Evolutionary conservation across 2,113 vertebrate species (phyloP), one percentile per base, ranked within the genome.

Genomic region (Asarcornis scutulata): DNA sequence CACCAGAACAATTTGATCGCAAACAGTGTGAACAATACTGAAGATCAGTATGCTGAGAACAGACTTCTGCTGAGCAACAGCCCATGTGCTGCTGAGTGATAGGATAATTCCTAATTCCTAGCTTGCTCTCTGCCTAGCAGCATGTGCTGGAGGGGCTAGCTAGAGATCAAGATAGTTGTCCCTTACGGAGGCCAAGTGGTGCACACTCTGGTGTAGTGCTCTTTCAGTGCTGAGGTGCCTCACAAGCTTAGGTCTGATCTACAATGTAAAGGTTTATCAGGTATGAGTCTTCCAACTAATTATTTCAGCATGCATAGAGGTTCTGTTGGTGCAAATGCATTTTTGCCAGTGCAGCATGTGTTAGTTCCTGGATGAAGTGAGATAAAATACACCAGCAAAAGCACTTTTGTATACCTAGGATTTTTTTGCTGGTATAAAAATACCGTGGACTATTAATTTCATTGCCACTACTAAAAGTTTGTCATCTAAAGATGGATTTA

Each of bases 21-120:
- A 78, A 31, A 50, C 44, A 11, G 42, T 18, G 36, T 72, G 79
- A 93, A n/a, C 72, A 42, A 34, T 23, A 36, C 68, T 62, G 89
- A 72, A 60, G 48, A 87, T 72, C 52, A 25, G 17, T 58, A 75
- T 71, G 46, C 72, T 84, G 42, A 9, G 64, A 69, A 63, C 1
- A 93, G 91, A 17, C n/a, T 59, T 83, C 4, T 46, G 31, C 84
- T 67, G 89, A 86, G 92, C 81, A 92, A 84, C 84, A 94, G 73
- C 73, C 83, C 34, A 0, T 63, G 85, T 64, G 3, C 17, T 48
- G 50, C 69, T 34, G 63, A 8, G 62, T 86, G 92, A 34, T 73
- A 46, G 86, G 58, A 38, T 67, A 42, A 4, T 46, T 76, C 14
- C n/a, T 55, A 40, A 20, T 86, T 29, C 59, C 68, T 58, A 18